phyloP scores from a whole-genome alignment of 1,140 invertebrate genomes.

The Druon quercuslanigerum region DNA sequence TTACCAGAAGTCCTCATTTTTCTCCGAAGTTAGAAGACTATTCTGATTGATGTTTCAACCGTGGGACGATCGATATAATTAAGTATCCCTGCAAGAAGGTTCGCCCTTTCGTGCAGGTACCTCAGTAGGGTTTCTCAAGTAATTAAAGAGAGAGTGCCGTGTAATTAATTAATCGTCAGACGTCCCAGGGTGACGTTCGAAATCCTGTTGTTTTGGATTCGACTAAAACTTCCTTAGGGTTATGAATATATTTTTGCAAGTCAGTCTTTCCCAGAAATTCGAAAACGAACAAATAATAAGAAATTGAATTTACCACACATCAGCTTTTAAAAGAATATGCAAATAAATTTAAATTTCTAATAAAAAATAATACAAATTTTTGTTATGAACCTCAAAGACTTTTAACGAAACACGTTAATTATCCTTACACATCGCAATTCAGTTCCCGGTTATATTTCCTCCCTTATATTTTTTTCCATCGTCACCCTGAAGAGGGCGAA shows the following conservation, averaged over 20 bases:
- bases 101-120: slow-evolving; percentile 29
- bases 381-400: background rate
- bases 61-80: slow-evolving; percentile 26
- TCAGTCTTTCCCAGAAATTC: slow-evolving; percentile 12
- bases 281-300: background rate
- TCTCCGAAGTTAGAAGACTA: slow-evolving; percentile 5
- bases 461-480: slow-evolving; percentile 1
- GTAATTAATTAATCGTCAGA: slow-evolving; percentile 54
- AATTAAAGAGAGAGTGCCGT: slow-evolving; percentile 54
- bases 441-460: background rate
- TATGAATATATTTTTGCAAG: slow-evolving; percentile 8
- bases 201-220: slow-evolving; percentile 29
- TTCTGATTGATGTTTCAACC: slow-evolving; percentile 22
- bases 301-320: background rate
- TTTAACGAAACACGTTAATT: slow-evolving; percentile 7
- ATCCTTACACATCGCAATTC: slow-evolving; percentile 2
- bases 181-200: slow-evolving; percentile 20
- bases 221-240: background rate
- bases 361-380: no score
- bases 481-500: slow-evolving; percentile 4
- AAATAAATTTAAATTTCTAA: no score
- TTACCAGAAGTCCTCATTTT: background rate
- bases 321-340: no score
- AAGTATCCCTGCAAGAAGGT: slow-evolving; percentile 22
- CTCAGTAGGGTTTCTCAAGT: slow-evolving; percentile 46